Evolutionary conservation across 1,140 invertebrate species (phyloP), one percentile per base, ranked within the genome.

Genomic region (Drosophila melanogaster): DNA sequence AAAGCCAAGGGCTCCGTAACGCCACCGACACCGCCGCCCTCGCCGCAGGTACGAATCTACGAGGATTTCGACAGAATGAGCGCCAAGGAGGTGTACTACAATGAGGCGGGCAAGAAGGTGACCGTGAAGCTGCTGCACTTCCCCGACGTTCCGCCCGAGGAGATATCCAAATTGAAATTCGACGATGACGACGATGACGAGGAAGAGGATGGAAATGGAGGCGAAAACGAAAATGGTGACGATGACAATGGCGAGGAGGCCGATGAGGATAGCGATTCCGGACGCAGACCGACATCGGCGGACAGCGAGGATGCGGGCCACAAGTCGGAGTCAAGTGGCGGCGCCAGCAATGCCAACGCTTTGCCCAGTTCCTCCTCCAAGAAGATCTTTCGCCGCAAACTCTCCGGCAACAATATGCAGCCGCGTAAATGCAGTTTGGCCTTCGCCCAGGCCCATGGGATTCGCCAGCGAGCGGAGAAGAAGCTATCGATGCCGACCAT

Each of bases 11-110:
- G 65, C 11, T 54, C 50, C 10, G 38, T 66, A n/a, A 66, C 50
- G 5, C 83, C 81, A 8, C 83, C 75, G 24, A 84, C 84, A 24
- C 84, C 84, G 15, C 84, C 79, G 8, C 79, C 80, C 2, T 79
- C 77, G 54, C 90, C 87, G 3, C 91, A 92, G 71, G 91, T 92
- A 4, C 76, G 91, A 22, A 92, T 92, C 51, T 92, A 91, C 78
- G 90, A 92, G 75, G 92, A 92, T 62, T 92, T 92, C 51, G 92
- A 92, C 75, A 92, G 92, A 74, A 92, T 92, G 90, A 92, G 91
- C 57, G 92, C 92, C 76, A 92, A 92, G 74, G 92, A 92, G 72
- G 90, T 92, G 0, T 91, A 91, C 51, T 92, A 91, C 59, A 90
- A 90, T 17, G 92, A 92, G 70, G 91, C 90, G n/a, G 91, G 91